A percentile compares a stretch with the other conserved stretches of the same genome.
Evolutionary conservation across 1,140 invertebrate genomes (phyloP).

Genomic region (Nasonia giraulti): DNA sequence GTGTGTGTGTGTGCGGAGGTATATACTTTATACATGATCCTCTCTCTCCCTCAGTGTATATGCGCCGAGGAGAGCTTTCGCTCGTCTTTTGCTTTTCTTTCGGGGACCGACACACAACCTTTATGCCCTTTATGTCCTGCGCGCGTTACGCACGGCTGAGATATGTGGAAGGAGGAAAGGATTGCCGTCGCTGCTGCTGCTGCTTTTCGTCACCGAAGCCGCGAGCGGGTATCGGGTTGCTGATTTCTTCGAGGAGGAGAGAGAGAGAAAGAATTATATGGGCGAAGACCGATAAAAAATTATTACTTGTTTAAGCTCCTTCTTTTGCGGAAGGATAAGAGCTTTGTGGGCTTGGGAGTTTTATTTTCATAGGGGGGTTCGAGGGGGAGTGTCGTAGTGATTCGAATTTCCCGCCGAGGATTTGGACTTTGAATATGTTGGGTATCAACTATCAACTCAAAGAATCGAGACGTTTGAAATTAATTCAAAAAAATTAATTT

Average conservation of each 20-base stretch:
- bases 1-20: neutral
- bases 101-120: neutral
- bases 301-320: too few species aligned
- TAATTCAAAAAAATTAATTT: too few species aligned
- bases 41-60: neutral
- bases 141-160: constrained; percentile 15
- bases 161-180: neutral
- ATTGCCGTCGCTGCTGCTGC: neutral
- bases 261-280: neutral
- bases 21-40: constrained; percentile 18
- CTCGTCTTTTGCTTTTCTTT: constrained; percentile 4
- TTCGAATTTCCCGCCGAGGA: too few species aligned
- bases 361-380: too few species aligned
- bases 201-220: constrained; percentile 11
- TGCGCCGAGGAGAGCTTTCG: constrained; percentile 10
- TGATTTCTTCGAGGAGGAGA: neutral
- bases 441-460: too few species aligned
- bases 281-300: too few species aligned
- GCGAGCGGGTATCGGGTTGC: neutral
- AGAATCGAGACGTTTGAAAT: too few species aligned
- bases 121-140: neutral
- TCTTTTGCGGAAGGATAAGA: too few species aligned
- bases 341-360: too few species aligned
- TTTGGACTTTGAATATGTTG: too few species aligned
- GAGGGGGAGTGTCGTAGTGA: too few species aligned